Evolutionary conservation across 2,888 invertebrate species (phyloP).

Genomic region (Alitta virens): DNA sequence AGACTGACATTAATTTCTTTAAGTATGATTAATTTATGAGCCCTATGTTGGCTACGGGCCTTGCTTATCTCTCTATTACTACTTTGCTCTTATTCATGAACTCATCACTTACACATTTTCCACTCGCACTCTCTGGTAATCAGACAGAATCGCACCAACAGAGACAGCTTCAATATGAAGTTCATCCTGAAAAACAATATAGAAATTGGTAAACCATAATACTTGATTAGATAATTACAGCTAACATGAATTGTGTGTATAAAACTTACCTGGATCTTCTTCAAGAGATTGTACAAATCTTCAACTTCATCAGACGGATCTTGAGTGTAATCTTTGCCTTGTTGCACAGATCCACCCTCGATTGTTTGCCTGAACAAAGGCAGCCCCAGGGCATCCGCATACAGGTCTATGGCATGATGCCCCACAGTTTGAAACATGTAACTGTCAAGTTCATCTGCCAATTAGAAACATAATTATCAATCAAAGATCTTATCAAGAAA

Average conservation of each 20-base stretch:
- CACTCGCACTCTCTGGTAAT: slow-evolving; percentile 95
- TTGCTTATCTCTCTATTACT: too few relatives aligned
- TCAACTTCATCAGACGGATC: slow-evolving; percentile 80
- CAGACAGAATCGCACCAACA: slow-evolving; percentile 95
- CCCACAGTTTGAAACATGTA: slow-evolving; percentile 99
- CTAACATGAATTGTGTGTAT: neutral
- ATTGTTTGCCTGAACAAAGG: slow-evolving; percentile 86
- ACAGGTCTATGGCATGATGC: slow-evolving; percentile 86
- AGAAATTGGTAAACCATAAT: neutral
- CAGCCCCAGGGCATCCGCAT: slow-evolving; percentile 89
- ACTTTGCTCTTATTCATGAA: too few relatives aligned
- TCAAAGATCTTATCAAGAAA: too few relatives aligned
- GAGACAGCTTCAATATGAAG: slow-evolving; percentile 82
- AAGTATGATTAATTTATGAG: too few relatives aligned
- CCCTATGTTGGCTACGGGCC: too few relatives aligned
- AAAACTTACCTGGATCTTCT: slow-evolving; percentile 67
- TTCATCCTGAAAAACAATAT: slow-evolving; percentile 35
- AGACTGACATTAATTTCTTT: too few relatives aligned
- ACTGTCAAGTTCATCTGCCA: slow-evolving; percentile 81
- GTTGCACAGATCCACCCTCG: slow-evolving; percentile 79
- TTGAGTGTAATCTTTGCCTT: slow-evolving; percentile 62
- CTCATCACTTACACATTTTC: slow-evolving; percentile 85
- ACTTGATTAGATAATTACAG: neutral
- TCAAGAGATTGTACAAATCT: slow-evolving; percentile 83
- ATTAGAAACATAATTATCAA: neutral